Base-by-base conservation (phyloP, 92 coral and sea anemone genomes). In the Palythoa grandiflora region DNA sequence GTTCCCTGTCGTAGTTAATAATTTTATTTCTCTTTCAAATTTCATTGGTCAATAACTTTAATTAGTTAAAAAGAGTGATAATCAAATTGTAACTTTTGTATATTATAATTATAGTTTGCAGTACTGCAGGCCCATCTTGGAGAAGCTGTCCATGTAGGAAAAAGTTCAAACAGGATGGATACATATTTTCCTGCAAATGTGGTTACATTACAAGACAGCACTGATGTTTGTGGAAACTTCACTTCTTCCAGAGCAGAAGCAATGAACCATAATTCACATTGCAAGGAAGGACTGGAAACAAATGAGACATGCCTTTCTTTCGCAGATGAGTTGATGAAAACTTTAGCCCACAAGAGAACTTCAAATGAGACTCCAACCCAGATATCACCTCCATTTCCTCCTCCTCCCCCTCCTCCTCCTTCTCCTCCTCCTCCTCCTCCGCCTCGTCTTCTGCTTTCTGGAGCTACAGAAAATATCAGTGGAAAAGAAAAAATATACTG, bases 401-500 rank as follows among this genome's bases (percentile, higher is more conserved):
- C 95, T n/a, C 94, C 96, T 38, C 86, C 86, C 9, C 0, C 71
- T 2, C 71, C 70, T 38, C 37, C 57, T 16, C 83, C 79, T 2
- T 84, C 91, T 20, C 76, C 89, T 9, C 89, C 92, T 38, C 92
- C 93, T 38, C 81, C 89, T 9, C 93, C 95, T n/a, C 94, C 96
- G n/a, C n/a, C n/a, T n/a, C n/a, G n/a, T 38, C 86, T 83, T 8
- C 91, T 93, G 77, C 92, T 87, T 15, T 53, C 61, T 55, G 17
- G 3, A 55, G 44, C 89, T 55, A 21, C 71, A 63, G 6, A 80
- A 10, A 68, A 70, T 37, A 38, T 77, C 70, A 20, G 35, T 51
- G 10, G 57, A 77, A 68, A 77, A 73, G 70, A 40, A 80, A 73
- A 73, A 11, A n/a, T 75, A 88, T 76, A 83, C 51, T 92, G 96